These are phyloP conservation scores for Rhagonycha lutea DNA, from an alignment of 2,888 invertebrate genomes.

Conservation along the genomic window DNA sequence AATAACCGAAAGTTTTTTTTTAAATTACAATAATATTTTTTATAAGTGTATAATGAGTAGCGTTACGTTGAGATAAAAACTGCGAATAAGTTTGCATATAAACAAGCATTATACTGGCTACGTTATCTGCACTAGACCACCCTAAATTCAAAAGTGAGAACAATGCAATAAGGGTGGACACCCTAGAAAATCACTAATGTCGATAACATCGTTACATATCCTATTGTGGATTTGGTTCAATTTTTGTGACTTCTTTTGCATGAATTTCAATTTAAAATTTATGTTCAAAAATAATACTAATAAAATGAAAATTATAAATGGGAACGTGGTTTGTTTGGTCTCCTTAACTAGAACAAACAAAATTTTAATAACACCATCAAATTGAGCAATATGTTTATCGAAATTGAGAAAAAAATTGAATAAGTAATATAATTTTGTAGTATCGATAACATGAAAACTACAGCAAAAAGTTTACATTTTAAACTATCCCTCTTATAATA, in stretches of 20 bases:
- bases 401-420: background rate
- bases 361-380: background rate
- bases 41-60: background rate
- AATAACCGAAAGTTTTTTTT: background rate
- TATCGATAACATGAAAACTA: conserved; percentile 1
- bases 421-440: background rate
- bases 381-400: background rate
- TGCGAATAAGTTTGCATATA: conserved; percentile 30
- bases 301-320: background rate
- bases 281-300: background rate
- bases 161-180: conserved; percentile 55
- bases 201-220: conserved; percentile 56
- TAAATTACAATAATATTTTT: background rate
- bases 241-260: conserved; percentile 25
- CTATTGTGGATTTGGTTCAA: conserved; percentile 40
- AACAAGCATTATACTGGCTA: conserved; percentile 51
- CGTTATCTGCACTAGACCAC: conserved; percentile 54
- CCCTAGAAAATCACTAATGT: conserved; percentile 55
- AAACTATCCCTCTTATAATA: conserved; percentile 20
- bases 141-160: conserved; percentile 56
- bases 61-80: conserved; percentile 5
- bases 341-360: background rate
- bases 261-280: conserved; percentile 12
- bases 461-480: background rate
- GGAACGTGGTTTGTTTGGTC: background rate